Conservation (phyloP, 2,113 vertebrate species). For the Rhabdomys dilectus region DNA sequence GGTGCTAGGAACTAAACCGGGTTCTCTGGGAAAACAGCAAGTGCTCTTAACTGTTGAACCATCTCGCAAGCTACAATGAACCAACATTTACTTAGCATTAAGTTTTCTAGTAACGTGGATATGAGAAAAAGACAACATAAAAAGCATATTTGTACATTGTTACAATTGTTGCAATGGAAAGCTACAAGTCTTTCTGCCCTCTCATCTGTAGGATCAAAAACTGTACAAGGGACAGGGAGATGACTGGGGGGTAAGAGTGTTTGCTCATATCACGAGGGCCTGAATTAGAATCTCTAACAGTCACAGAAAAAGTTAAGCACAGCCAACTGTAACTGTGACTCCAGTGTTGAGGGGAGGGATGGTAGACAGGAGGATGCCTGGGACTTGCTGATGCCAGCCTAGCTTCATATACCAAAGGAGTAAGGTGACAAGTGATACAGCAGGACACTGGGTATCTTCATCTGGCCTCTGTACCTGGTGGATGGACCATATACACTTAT, state of each 20-base stretch:
- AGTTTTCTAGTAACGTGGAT: constrained; percentile 13
- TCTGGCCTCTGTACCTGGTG: neutral
- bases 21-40: neutral
- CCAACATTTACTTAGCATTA: neutral
- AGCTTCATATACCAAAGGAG: neutral
- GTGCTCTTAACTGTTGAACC: neutral
- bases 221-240: neutral
- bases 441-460: neutral
- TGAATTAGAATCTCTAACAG: neutral
- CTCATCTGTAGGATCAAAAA: neutral
- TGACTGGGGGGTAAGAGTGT: neutral
- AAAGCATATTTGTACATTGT: constrained; percentile 18
- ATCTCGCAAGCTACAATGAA: neutral
- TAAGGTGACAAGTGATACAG: neutral
- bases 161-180: neutral
- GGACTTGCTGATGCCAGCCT: neutral
- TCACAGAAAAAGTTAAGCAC: neutral
- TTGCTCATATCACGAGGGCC: neutral
- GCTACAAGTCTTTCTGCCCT: neutral
- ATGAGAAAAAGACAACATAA: constrained; percentile 15
- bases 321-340: neutral
- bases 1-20: neutral
- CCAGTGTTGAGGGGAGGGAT: neutral
- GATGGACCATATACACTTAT: neutral
- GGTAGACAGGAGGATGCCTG: too few species aligned